Base-by-base conservation (phyloP, 1,140 invertebrate genomes). In the Paramacrobiotus metropolitanus region DNA sequence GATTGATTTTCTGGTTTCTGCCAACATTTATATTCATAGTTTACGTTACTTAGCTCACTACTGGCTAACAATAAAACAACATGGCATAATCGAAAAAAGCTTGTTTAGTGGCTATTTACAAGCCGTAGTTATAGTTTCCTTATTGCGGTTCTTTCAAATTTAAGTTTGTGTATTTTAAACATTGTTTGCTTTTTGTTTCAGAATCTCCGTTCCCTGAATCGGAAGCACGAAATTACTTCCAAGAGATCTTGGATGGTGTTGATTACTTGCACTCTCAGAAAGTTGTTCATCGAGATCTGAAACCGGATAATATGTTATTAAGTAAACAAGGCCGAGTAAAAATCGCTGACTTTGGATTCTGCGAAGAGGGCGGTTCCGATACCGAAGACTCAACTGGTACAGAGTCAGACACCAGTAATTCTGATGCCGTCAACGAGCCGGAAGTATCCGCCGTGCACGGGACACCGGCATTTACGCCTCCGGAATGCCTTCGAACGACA, bases 211-310 rank as follows among this genome's bases (percentile, higher is more conserved):
- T 94, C 18, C 75, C 77, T 31, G 90, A 95, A 71, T 78, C 85
- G n/a, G 77, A 82, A 45, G 85, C 89, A 0, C 84, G 89, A 79
- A 79, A 75, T 62, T 89, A 94, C 73, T 94, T 97, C 72, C 76
- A 90, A 61, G 91, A 97, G 68, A 82, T 89, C 0, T 75, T 96
- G 44, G 76, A 87, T 45, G 93, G 92, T 28, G 79, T 96, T 21
- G 92, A 97, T 77, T 96, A 96, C 72, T 77, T 96, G 64, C 92
- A 96, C 74, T 92, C 87, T 73, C 91, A 97, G 74, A 85, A 88
- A 4, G 94, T 97, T 65, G 88, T 95, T 31, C 92, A 96, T 73
- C 80, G 91, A 48, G 90, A 95, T 28, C 48, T 55, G 48, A 97
- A 96, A 70, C 91, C 92, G 1, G 89, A 88, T 40, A 97, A 97